Evolutionary conservation across 2,797 vertebrate genomes (phyloP), one percentile per base, ranked within the genome.

Genomic region (Hipposideros larvatus): DNA sequence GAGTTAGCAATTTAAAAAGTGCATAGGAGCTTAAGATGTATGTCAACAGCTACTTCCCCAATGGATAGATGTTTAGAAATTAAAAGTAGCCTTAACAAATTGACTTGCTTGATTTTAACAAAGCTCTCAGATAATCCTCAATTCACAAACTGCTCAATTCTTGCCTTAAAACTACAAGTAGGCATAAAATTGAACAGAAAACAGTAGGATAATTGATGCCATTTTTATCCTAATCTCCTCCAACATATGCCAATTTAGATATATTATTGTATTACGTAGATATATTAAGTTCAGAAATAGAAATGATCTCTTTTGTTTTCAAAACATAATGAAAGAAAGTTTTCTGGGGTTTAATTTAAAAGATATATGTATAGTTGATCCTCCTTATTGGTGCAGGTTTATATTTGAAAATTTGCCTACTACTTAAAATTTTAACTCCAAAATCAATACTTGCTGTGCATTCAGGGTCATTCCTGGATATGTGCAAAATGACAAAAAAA

Each of bases 21-120:
- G 14, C 37, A 41, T 63, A 77, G 43, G 70, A 86, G 57, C 37
- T 13, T 89, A 93, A 91, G 59, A 78, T 78, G 5, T 89, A 41
- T 74, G 37, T 53, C 41, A 94, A 91, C 11, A 90, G 34, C 21
- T 73, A 55, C 59, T 66, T 83, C n/a, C 46, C 68, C 66, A 87
- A 7, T 78, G 37, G 48, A 19, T 3, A 51, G 31, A 37, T 83
- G 13, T 65, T 93, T 51, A 90, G 34, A 96, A 84, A 96, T 87
- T 43, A 82, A 96, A 93, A 85, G 48, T 43, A 65, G n/a, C 34
- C 46, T 91, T 73, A 87, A 66, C 28, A 96, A 89, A 53, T 18
- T 87, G 7, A 95, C 77, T 68, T 89, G 79, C 71, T 84, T 90
- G 37, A 75, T 89, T 90, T 95, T 94, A 86, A 83, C 51, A 90